These are phyloP conservation scores for Leucophenga maculata DNA, from an alignment of 2,888 invertebrate genomes.

Conservation along the genomic window DNA sequence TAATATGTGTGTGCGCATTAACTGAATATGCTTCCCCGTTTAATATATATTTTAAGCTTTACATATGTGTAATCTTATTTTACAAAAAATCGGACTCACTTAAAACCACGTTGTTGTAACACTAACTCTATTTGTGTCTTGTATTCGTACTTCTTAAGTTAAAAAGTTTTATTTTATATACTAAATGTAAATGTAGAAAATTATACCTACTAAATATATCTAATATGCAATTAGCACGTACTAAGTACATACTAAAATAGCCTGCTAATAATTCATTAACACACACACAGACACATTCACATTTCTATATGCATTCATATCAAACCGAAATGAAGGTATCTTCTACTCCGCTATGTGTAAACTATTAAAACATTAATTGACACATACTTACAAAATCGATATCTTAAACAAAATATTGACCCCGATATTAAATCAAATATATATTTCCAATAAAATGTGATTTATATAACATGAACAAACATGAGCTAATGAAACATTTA, in stretches of 20 bases:
- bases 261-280: not conserved
- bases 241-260: not conserved
- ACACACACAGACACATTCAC: not conserved
- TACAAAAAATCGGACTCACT: not conserved
- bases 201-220: not conserved
- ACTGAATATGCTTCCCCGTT: not conserved
- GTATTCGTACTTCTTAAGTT: slow-evolving; percentile 3
- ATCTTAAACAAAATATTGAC: not conserved
- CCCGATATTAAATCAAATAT: not conserved
- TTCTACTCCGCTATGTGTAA: no score
- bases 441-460: slow-evolving; percentile 16
- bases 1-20: not conserved
- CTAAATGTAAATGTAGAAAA: slow-evolving; percentile 1
- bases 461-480: slow-evolving; percentile 29
- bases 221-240: slow-evolving; percentile 5
- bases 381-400: not conserved
- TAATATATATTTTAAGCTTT: not conserved
- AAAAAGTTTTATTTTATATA: not conserved
- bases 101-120: not conserved
- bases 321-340: not conserved
- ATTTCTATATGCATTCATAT: slow-evolving; percentile 12
- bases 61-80: not conserved
- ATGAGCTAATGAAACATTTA: not conserved
- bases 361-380: not conserved
- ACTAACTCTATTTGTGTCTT: not conserved